phyloP scores from a whole-genome alignment of 2,797 vertebrate species.

The Cossypha dichroa region DNA sequence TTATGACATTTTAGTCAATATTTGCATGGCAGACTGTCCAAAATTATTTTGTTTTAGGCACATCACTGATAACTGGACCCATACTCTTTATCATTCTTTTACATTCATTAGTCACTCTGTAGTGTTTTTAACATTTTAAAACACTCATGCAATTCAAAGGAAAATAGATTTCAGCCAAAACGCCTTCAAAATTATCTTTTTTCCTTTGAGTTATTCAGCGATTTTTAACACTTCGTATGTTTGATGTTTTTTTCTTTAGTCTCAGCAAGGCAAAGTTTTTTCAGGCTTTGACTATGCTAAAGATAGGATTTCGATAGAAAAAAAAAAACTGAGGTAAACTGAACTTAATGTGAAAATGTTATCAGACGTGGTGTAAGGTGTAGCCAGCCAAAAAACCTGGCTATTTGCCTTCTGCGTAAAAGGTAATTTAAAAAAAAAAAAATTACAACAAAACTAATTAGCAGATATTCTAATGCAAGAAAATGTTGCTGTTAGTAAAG shows the following conservation, averaged over 20 bases:
- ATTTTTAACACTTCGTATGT: constrained; percentile 72
- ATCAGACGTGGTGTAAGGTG: constrained; percentile 52
- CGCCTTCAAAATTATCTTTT: constrained; percentile 72
- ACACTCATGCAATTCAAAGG: constrained; percentile 72
- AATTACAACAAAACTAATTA: constrained; percentile 74
- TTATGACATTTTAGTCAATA: constrained; percentile 66
- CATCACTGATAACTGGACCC: constrained; percentile 54
- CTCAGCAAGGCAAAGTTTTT: constrained; percentile 60
- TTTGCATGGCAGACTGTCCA: constrained; percentile 52
- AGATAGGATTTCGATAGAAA: constrained; percentile 53
- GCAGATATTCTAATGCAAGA: constrained; percentile 77
- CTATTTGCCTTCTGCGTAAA: constrained; percentile 67
- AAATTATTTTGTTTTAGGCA: constrained; percentile 65
- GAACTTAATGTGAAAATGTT: constrained; percentile 59
- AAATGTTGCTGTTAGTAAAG: constrained; percentile 76
- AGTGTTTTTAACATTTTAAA: constrained; percentile 70
- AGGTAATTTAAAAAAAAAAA: constrained; percentile 58
- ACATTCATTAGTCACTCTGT: constrained; percentile 64
- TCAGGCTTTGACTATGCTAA: constrained; percentile 57
- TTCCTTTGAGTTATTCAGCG: constrained; percentile 69
- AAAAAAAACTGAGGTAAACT: constrained; percentile 32
- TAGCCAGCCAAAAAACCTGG: constrained; percentile 53
- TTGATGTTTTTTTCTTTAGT: constrained; percentile 70
- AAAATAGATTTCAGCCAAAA: constrained; percentile 72
- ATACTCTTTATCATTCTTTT: constrained; percentile 66